Base-by-base conservation (phyloP, 2,113 vertebrate species). In the Bombycilla garrulus region DNA sequence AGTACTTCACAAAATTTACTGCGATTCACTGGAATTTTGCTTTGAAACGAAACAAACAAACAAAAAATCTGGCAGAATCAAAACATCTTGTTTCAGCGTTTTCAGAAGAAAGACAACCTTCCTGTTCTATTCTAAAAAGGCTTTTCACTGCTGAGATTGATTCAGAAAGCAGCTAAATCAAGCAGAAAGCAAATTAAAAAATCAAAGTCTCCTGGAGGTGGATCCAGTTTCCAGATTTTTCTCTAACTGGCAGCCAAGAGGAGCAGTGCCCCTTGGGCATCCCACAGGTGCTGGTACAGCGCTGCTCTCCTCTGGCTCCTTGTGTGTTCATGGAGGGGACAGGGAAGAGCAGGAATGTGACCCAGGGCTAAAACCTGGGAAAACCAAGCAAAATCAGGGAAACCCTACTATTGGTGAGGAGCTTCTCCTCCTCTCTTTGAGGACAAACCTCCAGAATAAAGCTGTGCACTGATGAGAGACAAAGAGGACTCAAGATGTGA, bases 151-250 rank as follows among this genome's bases (percentile, higher is more conserved):
- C 74, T 57, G 74, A 80, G 85, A 85, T 80, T 95, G 74, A 92
- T 96, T 95, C 79, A 73, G 57, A 82, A 95, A 92, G 90, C n/a
- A 94, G 90, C 74, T 60, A 93, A 93, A 95, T 82, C 74, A 61
- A 85, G 85, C 24, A 71, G 85, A 91, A 93, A 85, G 44, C 58
- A 82, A 92, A 96, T 79, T 47, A 40, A 82, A 90, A 69, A 64
- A 92, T 72, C 70, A 40, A 45, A 91, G 48, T 72, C 66, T 90
- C 82, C 82, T 76, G 79, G 62, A 94, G 57, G 80, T 9, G 31
- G 66, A 60, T 90, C 81, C 81, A 50, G 18, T 42, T 85, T 56
- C 40, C 74, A 29, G 58, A 76, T 80, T 85, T 81, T 74, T 38
- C 26, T 79, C 38, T 48, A 47, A n/a, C 0, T 74, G 61, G 56